phyloP scores from a whole-genome alignment of 2,113 vertebrate genomes.

The Pica pica region DNA sequence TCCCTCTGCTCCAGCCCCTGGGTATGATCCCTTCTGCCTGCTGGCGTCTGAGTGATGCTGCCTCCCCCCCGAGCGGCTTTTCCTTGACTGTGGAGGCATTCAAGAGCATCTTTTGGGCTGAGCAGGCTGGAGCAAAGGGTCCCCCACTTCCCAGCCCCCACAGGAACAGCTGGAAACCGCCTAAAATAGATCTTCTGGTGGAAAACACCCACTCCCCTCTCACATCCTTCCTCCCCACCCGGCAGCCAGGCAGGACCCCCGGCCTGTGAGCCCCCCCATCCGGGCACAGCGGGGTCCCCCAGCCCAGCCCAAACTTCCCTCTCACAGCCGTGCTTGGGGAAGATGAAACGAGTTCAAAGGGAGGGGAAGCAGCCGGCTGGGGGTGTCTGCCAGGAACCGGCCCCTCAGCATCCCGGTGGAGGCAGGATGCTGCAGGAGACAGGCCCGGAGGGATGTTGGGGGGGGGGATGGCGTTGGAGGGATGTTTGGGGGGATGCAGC shows the following conservation, averaged over 20 bases:
- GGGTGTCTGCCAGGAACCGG: background rate
- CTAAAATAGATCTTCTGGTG: background rate
- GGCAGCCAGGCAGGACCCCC: background rate
- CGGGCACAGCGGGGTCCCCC: background rate
- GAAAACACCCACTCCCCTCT: background rate
- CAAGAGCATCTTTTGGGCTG: background rate
- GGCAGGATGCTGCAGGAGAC: background rate
- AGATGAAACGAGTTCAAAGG: slow-evolving; percentile 46
- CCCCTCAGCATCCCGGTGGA: background rate
- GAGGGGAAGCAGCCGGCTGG: background rate
- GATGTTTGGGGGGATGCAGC: background rate
- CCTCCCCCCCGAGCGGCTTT: accelerated
- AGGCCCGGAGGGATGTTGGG: background rate
- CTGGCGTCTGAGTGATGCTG: background rate
- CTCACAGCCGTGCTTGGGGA: accelerated
- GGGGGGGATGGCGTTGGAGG: background rate
- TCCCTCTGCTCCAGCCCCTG: background rate
- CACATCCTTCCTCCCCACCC: background rate
- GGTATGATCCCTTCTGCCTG: background rate
- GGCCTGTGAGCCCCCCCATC: background rate
- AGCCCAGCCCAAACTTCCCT: background rate
- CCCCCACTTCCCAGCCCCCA: background rate
- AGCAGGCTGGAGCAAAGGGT: background rate
- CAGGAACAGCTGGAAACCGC: background rate
- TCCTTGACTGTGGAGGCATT: background rate